Evolutionary conservation across 2,888 invertebrate genomes (phyloP), one percentile per base, ranked within the genome.

Genomic region (Parnassius orleans): DNA sequence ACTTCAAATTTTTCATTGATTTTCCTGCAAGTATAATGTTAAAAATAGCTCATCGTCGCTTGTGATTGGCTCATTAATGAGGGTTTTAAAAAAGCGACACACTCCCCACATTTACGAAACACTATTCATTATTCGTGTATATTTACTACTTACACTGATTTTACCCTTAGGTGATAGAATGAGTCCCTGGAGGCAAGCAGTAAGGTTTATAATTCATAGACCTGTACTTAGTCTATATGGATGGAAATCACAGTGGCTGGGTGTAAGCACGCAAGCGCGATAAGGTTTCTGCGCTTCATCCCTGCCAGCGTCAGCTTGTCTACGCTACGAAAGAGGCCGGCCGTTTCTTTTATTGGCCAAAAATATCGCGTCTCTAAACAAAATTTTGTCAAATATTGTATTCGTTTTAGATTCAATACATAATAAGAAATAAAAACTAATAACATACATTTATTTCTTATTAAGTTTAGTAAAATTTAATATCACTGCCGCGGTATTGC

Each of bases 191-290:
- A 53, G 53, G 19, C 41, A 42, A 10, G 44, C 11, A 19, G 33
- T 12, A 44, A 2, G n/a, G 46, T 46, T 65, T 54, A 73, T 70
- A 66, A 65, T 69, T 62, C 67, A 65, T 66, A 61, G 66, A 61
- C 70, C 64, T 67, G 70, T 57, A 69, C 68, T 64, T 60, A 54
- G 68, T 81, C 72, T 69, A 61, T 67, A 72, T 83, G 81, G 76
- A 78, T 81, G 78, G 69, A 48, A 63, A 62, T 67, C 68, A 68
- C 66, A 47, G 63, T 10, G 70, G 74, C 76, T 77, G 83, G 83
- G 82, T 77, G 79, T 69, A 67, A 68, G 75, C 77, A 78, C 87
- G 89, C 90, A 84, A 72, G 89, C 89, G 82, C 81, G 74, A 59
- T 76, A 68, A 73, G 80, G 76, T 79, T 80, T 78, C 83, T 78